These are phyloP conservation scores for Sebastes diaconus DNA, from an alignment of 2,797 vertebrate species.

Conservation along the genomic window DNA sequence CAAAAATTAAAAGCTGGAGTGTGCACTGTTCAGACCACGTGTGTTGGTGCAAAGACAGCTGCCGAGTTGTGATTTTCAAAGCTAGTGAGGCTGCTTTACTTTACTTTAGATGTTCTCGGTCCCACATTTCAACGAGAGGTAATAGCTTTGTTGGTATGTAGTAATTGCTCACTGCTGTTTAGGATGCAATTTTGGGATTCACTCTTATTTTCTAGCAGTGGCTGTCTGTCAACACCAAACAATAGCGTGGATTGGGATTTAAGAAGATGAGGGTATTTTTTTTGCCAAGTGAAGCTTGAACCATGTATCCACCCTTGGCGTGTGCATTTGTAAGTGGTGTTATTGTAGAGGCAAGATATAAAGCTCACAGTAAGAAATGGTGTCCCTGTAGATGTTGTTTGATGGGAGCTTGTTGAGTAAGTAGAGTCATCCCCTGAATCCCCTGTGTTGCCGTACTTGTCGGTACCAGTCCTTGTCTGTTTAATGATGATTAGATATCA, in stretches of 20 bases:
- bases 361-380: neutral
- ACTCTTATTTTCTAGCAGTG: neutral
- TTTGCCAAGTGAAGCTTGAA: neutral
- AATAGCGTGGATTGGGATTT: neutral
- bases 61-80: neutral
- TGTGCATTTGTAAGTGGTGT: neutral
- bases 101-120: neutral
- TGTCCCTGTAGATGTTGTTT: neutral
- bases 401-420: slow-evolving; percentile 11
- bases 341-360: neutral
- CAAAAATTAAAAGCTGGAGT: neutral
- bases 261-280: neutral
- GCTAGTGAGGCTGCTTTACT: neutral
- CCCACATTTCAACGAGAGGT: neutral
- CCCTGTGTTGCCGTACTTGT: slow-evolving; percentile 22
- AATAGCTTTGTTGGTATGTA: neutral
- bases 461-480: slow-evolving; percentile 26
- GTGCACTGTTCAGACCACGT: neutral
- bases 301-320: neutral
- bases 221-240: slow-evolving; percentile 19
- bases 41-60: neutral
- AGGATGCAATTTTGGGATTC: neutral
- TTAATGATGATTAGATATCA: slow-evolving; percentile 46
- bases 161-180: neutral
- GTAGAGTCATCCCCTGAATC: neutral